Percentiles rank a stretch among this genome's conserved stretches.
phyloP scores from a whole-genome alignment of 2,797 vertebrate genomes.

The Coluber constrictor region DNA sequence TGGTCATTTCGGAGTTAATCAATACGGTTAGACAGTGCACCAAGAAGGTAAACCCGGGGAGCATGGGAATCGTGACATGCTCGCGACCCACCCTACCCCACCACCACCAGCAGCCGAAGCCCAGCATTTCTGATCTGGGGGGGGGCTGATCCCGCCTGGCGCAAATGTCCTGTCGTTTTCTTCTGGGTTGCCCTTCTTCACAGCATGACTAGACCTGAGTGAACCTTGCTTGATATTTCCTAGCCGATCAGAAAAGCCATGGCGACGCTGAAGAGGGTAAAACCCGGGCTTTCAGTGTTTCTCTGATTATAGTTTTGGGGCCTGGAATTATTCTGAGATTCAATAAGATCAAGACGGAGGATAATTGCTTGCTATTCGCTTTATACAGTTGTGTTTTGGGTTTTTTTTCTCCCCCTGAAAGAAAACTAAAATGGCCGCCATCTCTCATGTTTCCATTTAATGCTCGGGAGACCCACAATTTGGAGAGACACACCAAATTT shows the following conservation, averaged over 20 bases:
- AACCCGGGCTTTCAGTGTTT: not conserved
- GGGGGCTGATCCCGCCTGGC: conserved; percentile 57
- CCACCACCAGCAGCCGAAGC: conserved; percentile 56
- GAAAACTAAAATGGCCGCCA: no score
- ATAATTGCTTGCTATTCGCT: not conserved
- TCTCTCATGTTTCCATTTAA: not conserved
- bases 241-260: conserved; percentile 60
- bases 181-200: conserved; percentile 57
- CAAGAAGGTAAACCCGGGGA: conserved; percentile 91
- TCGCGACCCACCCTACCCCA: conserved; percentile 31
- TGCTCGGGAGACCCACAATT: not conserved
- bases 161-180: conserved; percentile 42
- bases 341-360: not conserved
- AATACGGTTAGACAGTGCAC: conserved; percentile 99
- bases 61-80: conserved; percentile 53
- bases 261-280: not conserved
- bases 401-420: not conserved
- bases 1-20: conserved; percentile 99
- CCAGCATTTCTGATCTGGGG: conserved; percentile 54
- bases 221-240: conserved; percentile 38
- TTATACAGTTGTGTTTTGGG: not conserved
- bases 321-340: not conserved
- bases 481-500: not conserved
- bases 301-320: not conserved
- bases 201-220: conserved; percentile 75